Conservation (phyloP, 2,113 vertebrate species). For the Balaeniceps rex region DNA sequence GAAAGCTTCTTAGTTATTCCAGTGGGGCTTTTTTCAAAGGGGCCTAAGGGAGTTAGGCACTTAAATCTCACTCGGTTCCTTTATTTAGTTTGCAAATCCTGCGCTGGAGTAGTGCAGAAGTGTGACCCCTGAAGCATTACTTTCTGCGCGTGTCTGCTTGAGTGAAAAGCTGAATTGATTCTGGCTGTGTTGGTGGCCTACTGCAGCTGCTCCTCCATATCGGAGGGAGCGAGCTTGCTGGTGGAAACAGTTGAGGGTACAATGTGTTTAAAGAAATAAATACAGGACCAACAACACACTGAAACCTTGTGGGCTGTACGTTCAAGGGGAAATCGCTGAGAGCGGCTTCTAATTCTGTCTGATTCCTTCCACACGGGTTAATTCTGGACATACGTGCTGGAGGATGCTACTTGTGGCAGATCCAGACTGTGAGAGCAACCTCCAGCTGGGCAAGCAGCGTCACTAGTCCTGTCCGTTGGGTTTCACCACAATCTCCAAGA, state of each 20-base stretch:
- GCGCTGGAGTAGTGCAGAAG: background rate
- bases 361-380: background rate
- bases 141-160: background rate
- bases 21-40: background rate
- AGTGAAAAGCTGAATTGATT: conserved; percentile 32
- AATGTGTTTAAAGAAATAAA: background rate
- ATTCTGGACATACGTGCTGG: background rate
- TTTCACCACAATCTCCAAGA: background rate
- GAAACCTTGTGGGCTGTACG: background rate
- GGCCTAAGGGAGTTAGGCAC: conserved; percentile 39
- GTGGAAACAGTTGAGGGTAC: background rate
- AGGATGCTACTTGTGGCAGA: background rate
- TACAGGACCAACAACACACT: background rate
- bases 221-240: background rate
- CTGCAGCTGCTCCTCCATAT: background rate
- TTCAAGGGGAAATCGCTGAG: background rate
- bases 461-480: background rate
- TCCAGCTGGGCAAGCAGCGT: background rate
- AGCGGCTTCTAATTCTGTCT: background rate
- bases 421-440: rapidly evolving
- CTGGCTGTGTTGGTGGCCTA: background rate
- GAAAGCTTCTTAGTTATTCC: conserved; percentile 4
- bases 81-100: conserved; percentile 36
- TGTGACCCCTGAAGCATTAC: background rate
- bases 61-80: background rate